Percentiles rank a stretch among this genome's conserved stretches.
These are phyloP conservation scores for Glaucomys volans DNA, from an alignment of 2,113 vertebrate genomes.

Conservation along the genomic window DNA sequence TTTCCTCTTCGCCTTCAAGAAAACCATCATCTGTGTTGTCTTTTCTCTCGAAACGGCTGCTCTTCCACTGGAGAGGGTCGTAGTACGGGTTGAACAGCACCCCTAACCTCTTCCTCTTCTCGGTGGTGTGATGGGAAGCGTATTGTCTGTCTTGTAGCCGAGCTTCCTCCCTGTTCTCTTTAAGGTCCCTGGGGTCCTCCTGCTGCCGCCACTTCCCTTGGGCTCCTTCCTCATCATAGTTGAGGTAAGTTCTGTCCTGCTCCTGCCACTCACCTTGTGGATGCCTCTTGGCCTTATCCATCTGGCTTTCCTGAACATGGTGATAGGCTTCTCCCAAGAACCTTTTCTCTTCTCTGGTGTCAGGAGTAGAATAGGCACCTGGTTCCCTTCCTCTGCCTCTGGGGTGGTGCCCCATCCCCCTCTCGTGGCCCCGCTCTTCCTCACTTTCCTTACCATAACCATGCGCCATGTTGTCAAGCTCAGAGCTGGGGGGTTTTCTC, in stretches of 20 bases:
- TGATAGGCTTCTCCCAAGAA: conserved; percentile 42
- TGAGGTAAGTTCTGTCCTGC: conserved; percentile 71
- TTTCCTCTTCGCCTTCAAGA: conserved; percentile 81
- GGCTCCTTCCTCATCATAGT: conserved; percentile 77
- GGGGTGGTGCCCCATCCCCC: not conserved
- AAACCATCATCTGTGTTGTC: conserved; percentile 74
- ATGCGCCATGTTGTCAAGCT: conserved; percentile 61
- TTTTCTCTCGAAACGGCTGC: conserved; percentile 79
- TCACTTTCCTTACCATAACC: conserved; percentile 15
- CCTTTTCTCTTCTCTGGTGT: conserved; percentile 75
- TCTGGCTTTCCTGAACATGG: not conserved
- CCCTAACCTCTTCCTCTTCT: conserved; percentile 87
- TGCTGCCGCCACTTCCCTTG: conserved; percentile 73
- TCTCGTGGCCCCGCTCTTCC: not conserved
- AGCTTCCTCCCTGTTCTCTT: conserved; percentile 72
- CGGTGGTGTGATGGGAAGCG: conserved; percentile 42
- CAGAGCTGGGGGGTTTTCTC: conserved; percentile 54
- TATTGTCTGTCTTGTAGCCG: conserved; percentile 71
- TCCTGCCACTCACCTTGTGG: conserved; percentile 52
- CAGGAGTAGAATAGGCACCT: not conserved
- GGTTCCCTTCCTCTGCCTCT: conserved; percentile 56
- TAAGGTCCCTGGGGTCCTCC: conserved; percentile 72
- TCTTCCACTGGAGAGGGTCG: conserved; percentile 91
- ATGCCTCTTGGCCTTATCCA: conserved; percentile 59
- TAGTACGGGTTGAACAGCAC: conserved; percentile 87